A percentile compares a stretch with the other conserved stretches of the same genome.
phyloP scores from a whole-genome alignment of 2,888 invertebrate species.

The Scaptomyza parva region DNA sequence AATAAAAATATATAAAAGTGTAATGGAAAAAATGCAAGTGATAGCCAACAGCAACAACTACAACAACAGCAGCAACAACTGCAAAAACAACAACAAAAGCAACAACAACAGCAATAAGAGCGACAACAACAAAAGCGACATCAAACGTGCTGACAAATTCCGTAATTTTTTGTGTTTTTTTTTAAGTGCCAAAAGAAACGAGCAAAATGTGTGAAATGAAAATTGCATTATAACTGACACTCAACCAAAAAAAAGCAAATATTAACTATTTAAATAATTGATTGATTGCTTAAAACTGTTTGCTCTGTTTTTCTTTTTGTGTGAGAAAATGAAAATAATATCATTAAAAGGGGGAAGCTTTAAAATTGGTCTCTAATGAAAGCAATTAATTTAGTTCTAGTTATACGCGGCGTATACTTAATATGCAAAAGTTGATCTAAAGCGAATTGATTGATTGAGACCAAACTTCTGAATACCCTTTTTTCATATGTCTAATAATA shows the following conservation, averaged over 20 bases:
- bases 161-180: constrained; percentile 53
- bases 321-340: no score
- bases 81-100: constrained; percentile 30
- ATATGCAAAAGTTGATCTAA: background rate
- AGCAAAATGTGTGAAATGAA: constrained; percentile 28
- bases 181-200: constrained; percentile 15
- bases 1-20: constrained; percentile 20
- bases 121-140: background rate
- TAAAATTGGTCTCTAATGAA: constrained; percentile 10
- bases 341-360: no score
- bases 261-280: constrained; percentile 27
- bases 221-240: constrained; percentile 28
- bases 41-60: constrained; percentile 37
- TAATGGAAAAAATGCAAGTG: constrained; percentile 59
- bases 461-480: background rate
- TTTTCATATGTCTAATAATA: no score
- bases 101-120: constrained; percentile 30
- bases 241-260: background rate
- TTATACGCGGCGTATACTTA: background rate
- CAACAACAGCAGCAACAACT: background rate
- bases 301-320: no score
- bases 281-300: constrained; percentile 3
- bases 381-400: no score
- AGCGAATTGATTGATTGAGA: background rate
- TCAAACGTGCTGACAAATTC: constrained; percentile 66